phyloP scores from a whole-genome alignment of 2,888 invertebrate genomes.

The Nephrotoma appendiculata region DNA sequence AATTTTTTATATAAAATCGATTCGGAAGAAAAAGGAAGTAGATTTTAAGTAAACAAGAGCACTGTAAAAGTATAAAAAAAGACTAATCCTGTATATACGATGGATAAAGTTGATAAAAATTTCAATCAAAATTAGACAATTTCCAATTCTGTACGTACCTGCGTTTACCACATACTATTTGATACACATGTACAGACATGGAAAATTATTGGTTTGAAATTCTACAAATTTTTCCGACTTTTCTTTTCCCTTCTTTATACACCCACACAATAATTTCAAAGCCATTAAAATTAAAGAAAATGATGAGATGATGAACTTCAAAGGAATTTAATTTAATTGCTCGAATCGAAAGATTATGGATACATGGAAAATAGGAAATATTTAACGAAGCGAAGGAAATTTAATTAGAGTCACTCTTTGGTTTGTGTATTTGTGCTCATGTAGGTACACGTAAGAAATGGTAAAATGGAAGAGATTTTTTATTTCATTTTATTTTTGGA shows the following conservation, averaged over 20 bases:
- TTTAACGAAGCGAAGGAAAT: neutral
- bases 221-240: neutral
- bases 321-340: neutral
- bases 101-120: neutral
- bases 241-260: neutral
- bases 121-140: neutral
- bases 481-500: neutral
- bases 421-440: neutral
- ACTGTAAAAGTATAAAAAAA: neutral
- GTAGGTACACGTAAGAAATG: neutral
- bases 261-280: neutral
- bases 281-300: neutral
- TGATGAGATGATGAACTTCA: neutral
- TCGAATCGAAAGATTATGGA: neutral
- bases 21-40: neutral
- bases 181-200: neutral
- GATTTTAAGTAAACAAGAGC: neutral
- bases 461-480: neutral
- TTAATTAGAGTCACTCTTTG: neutral
- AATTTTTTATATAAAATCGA: neutral
- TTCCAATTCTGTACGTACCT: neutral
- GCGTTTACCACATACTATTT: neutral
- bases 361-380: neutral
- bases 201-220: neutral
- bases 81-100: neutral